Percentiles rank a stretch among this genome's conserved stretches.
phyloP scores from a whole-genome alignment of 2,888 invertebrate genomes.

The Drepanosiphum platanoidis region DNA sequence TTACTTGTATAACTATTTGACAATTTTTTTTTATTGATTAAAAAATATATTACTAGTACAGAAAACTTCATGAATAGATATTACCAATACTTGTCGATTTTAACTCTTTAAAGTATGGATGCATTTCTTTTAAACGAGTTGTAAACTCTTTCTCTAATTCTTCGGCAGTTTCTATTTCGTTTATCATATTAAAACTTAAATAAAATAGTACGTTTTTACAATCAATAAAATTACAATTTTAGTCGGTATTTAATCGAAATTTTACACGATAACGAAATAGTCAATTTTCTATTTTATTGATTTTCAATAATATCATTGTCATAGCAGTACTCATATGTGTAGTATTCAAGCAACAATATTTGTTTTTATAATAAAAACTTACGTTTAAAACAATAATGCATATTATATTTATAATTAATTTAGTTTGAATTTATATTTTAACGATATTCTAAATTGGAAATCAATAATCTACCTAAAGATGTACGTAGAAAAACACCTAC shows the following conservation, averaged over 20 bases:
- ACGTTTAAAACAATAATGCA: too few relatives aligned
- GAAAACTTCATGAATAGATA: background rate
- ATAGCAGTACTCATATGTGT: background rate
- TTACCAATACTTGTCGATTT: background rate
- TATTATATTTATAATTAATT: too few relatives aligned
- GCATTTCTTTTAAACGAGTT: background rate
- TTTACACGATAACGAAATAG: background rate
- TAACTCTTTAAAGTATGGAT: background rate
- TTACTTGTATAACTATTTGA: too few relatives aligned
- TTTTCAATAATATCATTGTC: background rate
- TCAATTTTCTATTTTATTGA: background rate
- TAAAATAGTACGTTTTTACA: background rate
- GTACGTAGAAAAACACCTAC: too few relatives aligned
- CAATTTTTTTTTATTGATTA: background rate
- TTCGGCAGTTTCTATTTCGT: background rate
- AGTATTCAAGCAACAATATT: background rate
- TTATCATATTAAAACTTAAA: background rate
- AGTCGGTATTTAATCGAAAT: background rate
- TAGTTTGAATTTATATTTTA: too few relatives aligned
- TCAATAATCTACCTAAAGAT: too few relatives aligned
- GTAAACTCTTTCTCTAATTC: conserved; percentile 5
- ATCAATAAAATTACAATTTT: background rate
- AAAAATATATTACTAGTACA: background rate
- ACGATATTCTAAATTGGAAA: too few relatives aligned
- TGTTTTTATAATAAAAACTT: too few relatives aligned